phyloP scores from a whole-genome alignment of 2,888 invertebrate species.

The Brachyptera risi region DNA sequence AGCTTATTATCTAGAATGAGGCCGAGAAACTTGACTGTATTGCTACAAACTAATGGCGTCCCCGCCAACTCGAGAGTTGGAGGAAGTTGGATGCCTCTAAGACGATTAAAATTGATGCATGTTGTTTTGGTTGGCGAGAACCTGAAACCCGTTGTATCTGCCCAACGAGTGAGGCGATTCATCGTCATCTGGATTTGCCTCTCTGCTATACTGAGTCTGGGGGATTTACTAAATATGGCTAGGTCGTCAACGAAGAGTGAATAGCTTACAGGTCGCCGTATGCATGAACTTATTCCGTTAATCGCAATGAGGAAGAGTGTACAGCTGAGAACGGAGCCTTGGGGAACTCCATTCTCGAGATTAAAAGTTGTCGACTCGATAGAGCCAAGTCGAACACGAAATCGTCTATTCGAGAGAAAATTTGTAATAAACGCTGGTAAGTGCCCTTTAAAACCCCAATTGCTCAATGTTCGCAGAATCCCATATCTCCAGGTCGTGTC shows the following conservation, averaged over 20 bases:
- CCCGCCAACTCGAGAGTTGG: background rate
- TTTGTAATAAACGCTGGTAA: no score
- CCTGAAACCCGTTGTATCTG: background rate
- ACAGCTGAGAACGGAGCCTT: background rate
- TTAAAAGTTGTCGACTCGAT: background rate
- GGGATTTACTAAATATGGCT: no score
- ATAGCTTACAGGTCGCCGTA: background rate
- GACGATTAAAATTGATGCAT: background rate
- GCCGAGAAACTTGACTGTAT: background rate
- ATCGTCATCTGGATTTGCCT: background rate
- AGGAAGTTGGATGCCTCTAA: background rate
- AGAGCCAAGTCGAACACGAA: constrained; percentile 9
- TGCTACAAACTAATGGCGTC: background rate
- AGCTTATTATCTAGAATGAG: background rate
- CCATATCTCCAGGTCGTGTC: constrained; percentile 32
- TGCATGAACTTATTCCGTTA: no score
- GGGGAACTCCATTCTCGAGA: constrained; percentile 22
- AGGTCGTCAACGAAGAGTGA: background rate
- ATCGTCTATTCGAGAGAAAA: constrained; percentile 14
- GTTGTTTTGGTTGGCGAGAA: background rate
- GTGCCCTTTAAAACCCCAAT: constrained; percentile 30
- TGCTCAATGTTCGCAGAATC: constrained; percentile 24
- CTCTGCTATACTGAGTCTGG: background rate
- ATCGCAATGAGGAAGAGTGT: background rate
- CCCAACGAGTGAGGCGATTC: background rate